Evolutionary conservation across 2,888 invertebrate species (phyloP), one percentile per base, ranked within the genome.

Genomic region (Pachycephus smyrnensis): DNA sequence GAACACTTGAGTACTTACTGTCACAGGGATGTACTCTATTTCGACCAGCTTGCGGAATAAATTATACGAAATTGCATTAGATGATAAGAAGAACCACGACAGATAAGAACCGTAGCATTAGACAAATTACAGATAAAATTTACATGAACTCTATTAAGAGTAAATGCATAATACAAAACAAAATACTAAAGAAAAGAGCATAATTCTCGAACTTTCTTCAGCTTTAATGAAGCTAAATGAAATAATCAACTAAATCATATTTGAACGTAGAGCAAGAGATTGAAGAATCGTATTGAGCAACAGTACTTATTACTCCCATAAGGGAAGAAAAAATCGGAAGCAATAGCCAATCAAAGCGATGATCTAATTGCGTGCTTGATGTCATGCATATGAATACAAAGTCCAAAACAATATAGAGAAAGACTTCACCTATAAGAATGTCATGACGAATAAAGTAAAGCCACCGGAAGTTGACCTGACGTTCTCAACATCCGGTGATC

Each of bases 41-140:
- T 94, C 94, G 92, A 94, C 93, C 93, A 94, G 94, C 95, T 95
- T 94, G 94, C 90, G 92, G 92, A 85, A 89, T 88, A 92, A 91
- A 89, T 88, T 85, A 88, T 88, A 89, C 76, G 83, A 86, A 88
- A 85, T 84, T 83, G 87, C 86, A 88, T 88, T 89, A 88, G 82
- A 86, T 83, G 80, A 84, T 77, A 76, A 84, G 83, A 76, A 73
- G 81, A 80, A 81, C 81, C 23, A 55, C 23, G 23, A 55, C 55
- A 55, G 55, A 55, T 55, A 23, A 55, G 55, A 55, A 23, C 55
- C 9, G 55, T 23, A 55, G 55, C 6, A 23, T 23, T 55, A 40
- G 40, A 40, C 15, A 55, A 55, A 55, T 55, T 23, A 23, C 23
- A 55, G 23, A 55, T 55, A 9, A 23, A 55, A 55, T 23, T 55